phyloP scores from a whole-genome alignment of 2,113 vertebrate species.

The Rhineura floridana region DNA sequence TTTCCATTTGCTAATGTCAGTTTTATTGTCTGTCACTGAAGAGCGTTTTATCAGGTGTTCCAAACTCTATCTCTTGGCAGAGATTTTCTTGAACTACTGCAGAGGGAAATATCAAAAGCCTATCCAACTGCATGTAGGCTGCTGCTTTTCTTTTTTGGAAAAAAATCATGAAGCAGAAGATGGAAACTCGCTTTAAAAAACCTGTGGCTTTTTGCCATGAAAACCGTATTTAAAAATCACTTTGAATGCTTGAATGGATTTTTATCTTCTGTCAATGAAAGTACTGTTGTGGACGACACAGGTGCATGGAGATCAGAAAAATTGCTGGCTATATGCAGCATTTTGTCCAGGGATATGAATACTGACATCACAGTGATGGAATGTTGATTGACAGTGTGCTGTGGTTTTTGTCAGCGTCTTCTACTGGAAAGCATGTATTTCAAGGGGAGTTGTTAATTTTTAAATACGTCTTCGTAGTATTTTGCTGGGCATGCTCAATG shows the following conservation, averaged over 20 bases:
- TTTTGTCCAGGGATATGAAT: slow-evolving; percentile 59
- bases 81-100: slow-evolving; percentile 31
- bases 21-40: slow-evolving; percentile 43
- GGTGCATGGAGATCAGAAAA: slow-evolving; percentile 22
- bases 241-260: slow-evolving; percentile 29
- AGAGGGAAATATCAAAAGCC: slow-evolving; percentile 51
- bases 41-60: slow-evolving; percentile 59
- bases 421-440: slow-evolving; percentile 71
- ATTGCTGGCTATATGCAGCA: slow-evolving; percentile 44
- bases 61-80: slow-evolving; percentile 50
- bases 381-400: slow-evolving; percentile 65
- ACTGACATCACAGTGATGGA: slow-evolving; percentile 70
- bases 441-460: slow-evolving; percentile 68
- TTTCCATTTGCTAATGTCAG: slow-evolving; percentile 38
- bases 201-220: slow-evolving; percentile 5
- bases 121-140: not conserved
- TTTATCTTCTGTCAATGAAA: slow-evolving; percentile 36
- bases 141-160: not conserved
- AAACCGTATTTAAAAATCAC: not conserved
- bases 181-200: slow-evolving; percentile 35
- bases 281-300: not conserved
- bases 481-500: slow-evolving; percentile 51
- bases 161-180: slow-evolving; percentile 41
- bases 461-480: slow-evolving; percentile 52
- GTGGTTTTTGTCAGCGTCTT: slow-evolving; percentile 65